These are phyloP conservation scores for Capreolus pygargus DNA, from an alignment of 2,113 vertebrate genomes.

Conservation along the genomic window DNA sequence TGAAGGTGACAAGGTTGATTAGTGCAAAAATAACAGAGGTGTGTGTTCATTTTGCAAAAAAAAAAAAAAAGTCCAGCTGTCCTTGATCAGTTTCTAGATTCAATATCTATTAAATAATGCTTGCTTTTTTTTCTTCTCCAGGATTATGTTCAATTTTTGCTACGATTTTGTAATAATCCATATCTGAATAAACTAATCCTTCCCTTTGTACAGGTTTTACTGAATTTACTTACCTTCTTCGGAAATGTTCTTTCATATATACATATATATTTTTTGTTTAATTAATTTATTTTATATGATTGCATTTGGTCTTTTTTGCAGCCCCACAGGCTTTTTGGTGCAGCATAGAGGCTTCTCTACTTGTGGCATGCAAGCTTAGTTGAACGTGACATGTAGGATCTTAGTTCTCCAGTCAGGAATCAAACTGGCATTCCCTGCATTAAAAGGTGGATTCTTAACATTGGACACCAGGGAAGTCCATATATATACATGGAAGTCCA, in stretches of 20 bases:
- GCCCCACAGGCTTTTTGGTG: neutral
- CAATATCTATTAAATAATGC: neutral
- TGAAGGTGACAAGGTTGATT: neutral
- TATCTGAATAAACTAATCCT: neutral
- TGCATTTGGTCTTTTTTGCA: neutral
- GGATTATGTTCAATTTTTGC: neutral
- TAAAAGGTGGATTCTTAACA: neutral
- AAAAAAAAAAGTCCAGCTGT: neutral
- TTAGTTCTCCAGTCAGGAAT: neutral
- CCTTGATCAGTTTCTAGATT: neutral
- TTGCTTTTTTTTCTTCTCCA: neutral
- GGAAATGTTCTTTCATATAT: neutral
- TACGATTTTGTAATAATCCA: neutral
- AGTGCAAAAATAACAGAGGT: neutral
- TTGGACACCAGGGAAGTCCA: neutral
- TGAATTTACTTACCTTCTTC: neutral
- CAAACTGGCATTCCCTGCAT: neutral
- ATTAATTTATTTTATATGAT: neutral
- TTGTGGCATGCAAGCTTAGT: neutral
- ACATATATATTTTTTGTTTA: neutral
- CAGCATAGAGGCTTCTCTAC: neutral
- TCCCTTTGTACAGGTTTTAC: neutral
- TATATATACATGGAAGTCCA: neutral
- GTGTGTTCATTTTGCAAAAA: neutral
- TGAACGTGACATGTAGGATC: neutral